Evolutionary conservation across 2,113 vertebrate genomes (phyloP), one percentile per base, ranked within the genome.

Genomic region (Sorex araneus): DNA sequence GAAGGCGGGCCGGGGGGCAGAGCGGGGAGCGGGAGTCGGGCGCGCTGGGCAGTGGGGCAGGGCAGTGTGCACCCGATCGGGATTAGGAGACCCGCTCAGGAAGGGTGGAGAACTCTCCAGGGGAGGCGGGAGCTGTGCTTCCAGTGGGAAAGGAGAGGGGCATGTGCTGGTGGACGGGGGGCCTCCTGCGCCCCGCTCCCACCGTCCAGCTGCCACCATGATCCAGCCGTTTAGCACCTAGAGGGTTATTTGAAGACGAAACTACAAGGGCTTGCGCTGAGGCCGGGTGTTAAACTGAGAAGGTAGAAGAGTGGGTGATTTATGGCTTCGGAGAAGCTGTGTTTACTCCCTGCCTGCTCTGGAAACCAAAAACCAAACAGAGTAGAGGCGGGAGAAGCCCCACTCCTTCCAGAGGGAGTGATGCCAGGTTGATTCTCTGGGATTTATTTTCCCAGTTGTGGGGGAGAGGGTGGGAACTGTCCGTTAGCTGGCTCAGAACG

Each of bases 251-350:
- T 97, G 97, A 97, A 97, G 97, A 96, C 89, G 95, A 81, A 97
- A 97, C 96, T 96, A 97, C 98, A 98, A 98, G 98, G 96, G 97
- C 2, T 60, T 95, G 94, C 93, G 92, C 74, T 50, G 97, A 95
- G 97, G 96, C 95, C 90, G 97, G 96, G 97, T 98, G 98, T 98
- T 97, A 98, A 97, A 74, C 96, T 91, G 93, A 97, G 97, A 98
- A 98, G 94, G 97, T 97, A 97, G 98, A 97, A 96, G 97, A 90
- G 92, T 79, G 64, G 95, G 97, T 99, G 99, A 99, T 99, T 99
- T 99, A 99, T 98, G 98, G 97, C 96, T 97, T 95, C 94, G 94
- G 97, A 94, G 96, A 97, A 98, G 97, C 97, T 98, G 97, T 99
- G 98, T 98, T 99, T 98, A 98, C 98, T 98, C 96, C 97, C 89